Evolutionary conservation across 35 echinoderm and acorn worm genomes (phyloP).

Genomic region (Amphiura filiformis): DNA sequence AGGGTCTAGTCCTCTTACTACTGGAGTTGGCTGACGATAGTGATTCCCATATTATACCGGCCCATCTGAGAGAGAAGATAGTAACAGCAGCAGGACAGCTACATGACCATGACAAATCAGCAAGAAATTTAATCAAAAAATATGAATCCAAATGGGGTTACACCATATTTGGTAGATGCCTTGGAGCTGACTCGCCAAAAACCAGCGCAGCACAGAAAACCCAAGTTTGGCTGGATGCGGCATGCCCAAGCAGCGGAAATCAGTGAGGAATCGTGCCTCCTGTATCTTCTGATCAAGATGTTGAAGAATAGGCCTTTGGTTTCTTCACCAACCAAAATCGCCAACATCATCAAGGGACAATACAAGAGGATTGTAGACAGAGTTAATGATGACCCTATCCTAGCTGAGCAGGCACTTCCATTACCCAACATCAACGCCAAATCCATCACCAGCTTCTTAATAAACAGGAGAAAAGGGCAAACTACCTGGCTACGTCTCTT

Average conservation of each 20-base stretch:
- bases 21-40: conserved; percentile 41
- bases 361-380: conserved; percentile 54
- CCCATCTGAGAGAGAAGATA: conserved; percentile 24
- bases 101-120: conserved; percentile 61
- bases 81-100: conserved; percentile 34
- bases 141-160: conserved; percentile 68
- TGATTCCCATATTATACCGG: conserved; percentile 43
- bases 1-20: conserved; percentile 34
- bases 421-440: conserved; percentile 45
- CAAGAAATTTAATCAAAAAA: conserved; percentile 58
- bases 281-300: conserved; percentile 47
- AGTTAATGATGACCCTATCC: conserved; percentile 38
- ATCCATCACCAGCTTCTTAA: conserved; percentile 38
- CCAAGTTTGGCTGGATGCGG: conserved; percentile 58
- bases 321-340: conserved; percentile 4
- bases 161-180: conserved; percentile 55
- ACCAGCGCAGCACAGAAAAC: conserved; percentile 64
- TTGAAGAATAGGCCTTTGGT: conserved; percentile 23
- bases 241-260: conserved; percentile 44
- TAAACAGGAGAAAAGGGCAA: conserved; percentile 34
- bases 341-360: not conserved
- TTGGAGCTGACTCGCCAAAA: conserved; percentile 12
- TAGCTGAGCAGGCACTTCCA: conserved; percentile 4
- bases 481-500: conserved; percentile 23
- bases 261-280: conserved; percentile 32